Conservation (phyloP, 2,113 vertebrate genomes). For the Pangasianodon gigas region DNA sequence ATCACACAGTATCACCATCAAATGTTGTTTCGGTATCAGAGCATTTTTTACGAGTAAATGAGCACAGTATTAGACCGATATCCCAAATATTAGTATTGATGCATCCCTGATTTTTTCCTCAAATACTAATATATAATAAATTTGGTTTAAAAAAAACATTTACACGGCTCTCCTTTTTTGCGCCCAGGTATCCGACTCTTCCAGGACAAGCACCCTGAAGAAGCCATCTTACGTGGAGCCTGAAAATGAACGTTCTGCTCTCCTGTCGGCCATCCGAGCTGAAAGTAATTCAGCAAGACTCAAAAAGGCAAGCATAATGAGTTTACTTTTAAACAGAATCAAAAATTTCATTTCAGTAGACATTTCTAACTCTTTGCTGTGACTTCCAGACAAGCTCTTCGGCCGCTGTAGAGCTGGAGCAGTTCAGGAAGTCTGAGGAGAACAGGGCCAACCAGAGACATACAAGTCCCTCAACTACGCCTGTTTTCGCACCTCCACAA, state of each 20-base stretch:
- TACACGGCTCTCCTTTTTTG: background rate
- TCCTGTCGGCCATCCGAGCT: conserved; percentile 86
- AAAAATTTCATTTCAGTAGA: too few relatives aligned
- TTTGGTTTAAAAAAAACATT: background rate
- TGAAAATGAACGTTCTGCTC: conserved; percentile 81
- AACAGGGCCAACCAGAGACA: conserved; percentile 30
- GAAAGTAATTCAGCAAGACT: conserved; percentile 76
- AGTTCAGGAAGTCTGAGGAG: conserved; percentile 57
- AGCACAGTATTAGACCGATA: background rate
- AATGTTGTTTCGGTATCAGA: too few relatives aligned
- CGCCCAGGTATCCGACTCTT: conserved; percentile 71
- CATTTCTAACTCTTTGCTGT: background rate
- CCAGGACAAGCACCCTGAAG: conserved; percentile 57
- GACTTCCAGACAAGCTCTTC: conserved; percentile 78
- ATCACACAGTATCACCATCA: background rate
- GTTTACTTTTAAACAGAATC: background rate
- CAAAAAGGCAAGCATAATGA: conserved; percentile 77
- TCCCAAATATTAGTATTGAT: background rate
- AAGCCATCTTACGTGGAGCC: conserved; percentile 69
- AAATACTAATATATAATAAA: background rate
- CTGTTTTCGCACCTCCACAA: conserved; percentile 45
- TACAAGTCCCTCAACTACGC: background rate
- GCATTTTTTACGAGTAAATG: too few relatives aligned
- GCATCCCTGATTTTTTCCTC: background rate
- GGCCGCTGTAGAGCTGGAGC: conserved; percentile 80